Conservation (phyloP, 2,888 invertebrate genomes). For the Macrostomum cliftonense region DNA sequence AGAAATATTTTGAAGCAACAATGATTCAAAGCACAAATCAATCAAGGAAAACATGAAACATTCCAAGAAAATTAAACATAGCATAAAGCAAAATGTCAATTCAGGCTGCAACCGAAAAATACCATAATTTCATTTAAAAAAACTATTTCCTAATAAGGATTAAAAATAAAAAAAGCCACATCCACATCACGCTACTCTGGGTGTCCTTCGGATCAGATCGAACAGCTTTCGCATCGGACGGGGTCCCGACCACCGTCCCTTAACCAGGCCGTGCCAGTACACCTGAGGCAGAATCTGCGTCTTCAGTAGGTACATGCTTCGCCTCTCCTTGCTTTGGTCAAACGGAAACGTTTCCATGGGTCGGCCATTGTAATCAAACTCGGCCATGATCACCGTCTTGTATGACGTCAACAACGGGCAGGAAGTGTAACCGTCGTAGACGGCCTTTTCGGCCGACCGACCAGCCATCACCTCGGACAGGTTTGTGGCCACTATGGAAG, state of each 20-base stretch:
- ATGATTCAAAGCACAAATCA: too few relatives aligned
- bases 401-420: constrained; percentile 81
- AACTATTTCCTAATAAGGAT: too few relatives aligned
- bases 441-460: constrained; percentile 1
- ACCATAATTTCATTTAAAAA: too few relatives aligned
- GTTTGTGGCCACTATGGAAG: constrained; percentile 1
- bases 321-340: constrained; percentile 53
- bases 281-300: constrained; percentile 64
- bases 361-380: constrained; percentile 67
- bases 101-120: too few relatives aligned
- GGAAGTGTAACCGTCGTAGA: constrained; percentile 82
- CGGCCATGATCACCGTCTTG: constrained; percentile 60
- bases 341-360: constrained; percentile 79
- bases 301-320: constrained; percentile 60
- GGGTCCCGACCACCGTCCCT: constrained; percentile 32
- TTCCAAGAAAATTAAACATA: too few relatives aligned
- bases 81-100: too few relatives aligned
- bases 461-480: constrained; percentile 5
- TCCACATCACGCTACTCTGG: too few relatives aligned
- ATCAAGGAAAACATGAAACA: too few relatives aligned
- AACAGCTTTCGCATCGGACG: not conserved
- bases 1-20: too few relatives aligned
- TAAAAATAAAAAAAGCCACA: too few relatives aligned
- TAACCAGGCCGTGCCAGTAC: constrained; percentile 74
- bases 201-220: too few relatives aligned